Percentiles rank a stretch among this genome's conserved stretches.
Conservation (phyloP, 2,888 invertebrate species). For the Tenthredo livida region DNA sequence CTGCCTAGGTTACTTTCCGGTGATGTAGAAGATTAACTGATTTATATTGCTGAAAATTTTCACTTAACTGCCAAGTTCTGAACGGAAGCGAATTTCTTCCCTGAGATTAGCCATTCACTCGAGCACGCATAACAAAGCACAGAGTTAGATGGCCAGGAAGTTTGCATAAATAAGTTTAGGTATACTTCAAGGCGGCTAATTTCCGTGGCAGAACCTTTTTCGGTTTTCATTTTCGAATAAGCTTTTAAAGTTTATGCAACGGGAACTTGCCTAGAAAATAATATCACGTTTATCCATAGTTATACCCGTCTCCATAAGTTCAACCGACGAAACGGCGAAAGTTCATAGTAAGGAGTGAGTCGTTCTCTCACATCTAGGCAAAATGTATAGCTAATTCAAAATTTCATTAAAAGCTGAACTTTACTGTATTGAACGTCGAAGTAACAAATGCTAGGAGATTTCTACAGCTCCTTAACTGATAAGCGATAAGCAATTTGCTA, state of each 20-base stretch:
- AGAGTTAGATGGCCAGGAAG: constrained; percentile 17
- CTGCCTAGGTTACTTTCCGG: not conserved
- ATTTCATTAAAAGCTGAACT: not conserved
- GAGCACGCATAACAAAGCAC: constrained; percentile 14
- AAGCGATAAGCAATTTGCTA: not conserved
- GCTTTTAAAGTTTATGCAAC: not conserved
- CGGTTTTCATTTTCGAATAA: not conserved
- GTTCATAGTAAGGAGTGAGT: not conserved
- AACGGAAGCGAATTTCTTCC: constrained; percentile 19
- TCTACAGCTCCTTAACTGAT: not conserved
- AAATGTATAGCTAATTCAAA: not conserved
- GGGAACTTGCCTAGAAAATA: not conserved
- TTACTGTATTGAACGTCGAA: not conserved
- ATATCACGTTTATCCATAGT: not conserved
- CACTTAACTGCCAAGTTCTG: constrained; percentile 2
- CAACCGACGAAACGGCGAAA: not conserved
- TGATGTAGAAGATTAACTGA: not conserved
- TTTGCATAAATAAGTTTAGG: constrained; percentile 15
- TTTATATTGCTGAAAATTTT: constrained; percentile 6
- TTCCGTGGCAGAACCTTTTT: not conserved
- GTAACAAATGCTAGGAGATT: not conserved
- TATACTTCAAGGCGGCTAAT: constrained; percentile 15
- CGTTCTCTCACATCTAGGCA: not conserved
- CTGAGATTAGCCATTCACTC: constrained; percentile 33
- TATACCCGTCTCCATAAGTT: not conserved